A percentile compares a stretch with the other conserved stretches of the same genome.
Conservation (phyloP, 2,888 invertebrate species). For the Eulithis prunata region DNA sequence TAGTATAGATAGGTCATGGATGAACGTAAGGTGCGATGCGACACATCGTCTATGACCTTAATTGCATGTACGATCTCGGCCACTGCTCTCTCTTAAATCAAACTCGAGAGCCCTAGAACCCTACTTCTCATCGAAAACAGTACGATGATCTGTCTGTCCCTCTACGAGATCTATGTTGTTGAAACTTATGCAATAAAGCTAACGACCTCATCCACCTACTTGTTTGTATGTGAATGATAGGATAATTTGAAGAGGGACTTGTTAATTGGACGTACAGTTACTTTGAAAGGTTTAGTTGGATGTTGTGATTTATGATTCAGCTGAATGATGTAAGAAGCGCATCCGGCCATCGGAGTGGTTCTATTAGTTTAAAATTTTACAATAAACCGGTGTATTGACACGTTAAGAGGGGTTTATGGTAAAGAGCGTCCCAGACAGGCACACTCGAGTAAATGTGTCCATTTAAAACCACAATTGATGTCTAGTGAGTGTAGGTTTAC, state of each 20-base stretch:
- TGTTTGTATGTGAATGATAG: slow-evolving; percentile 63
- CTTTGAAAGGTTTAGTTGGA: slow-evolving; percentile 57
- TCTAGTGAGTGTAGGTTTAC: slow-evolving; percentile 68
- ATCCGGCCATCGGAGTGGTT: slow-evolving; percentile 29
- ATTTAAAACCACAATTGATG: slow-evolving; percentile 72
- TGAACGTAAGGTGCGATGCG: slow-evolving; percentile 53
- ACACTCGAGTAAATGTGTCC: slow-evolving; percentile 53
- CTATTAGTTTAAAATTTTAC: slow-evolving; percentile 21
- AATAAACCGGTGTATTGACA: slow-evolving; percentile 23
- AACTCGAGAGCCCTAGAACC: slow-evolving; percentile 80
- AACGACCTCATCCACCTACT: slow-evolving; percentile 63
- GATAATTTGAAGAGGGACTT: slow-evolving; percentile 56
- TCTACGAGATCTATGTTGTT: slow-evolving; percentile 52
- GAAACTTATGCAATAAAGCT: slow-evolving; percentile 72
- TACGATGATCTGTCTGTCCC: slow-evolving; percentile 70
- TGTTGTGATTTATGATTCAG: slow-evolving; percentile 40
- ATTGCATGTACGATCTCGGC: slow-evolving; percentile 73
- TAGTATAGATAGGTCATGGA: slow-evolving; percentile 30
- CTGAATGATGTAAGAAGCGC: slow-evolving; percentile 42
- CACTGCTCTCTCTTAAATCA: slow-evolving; percentile 83
- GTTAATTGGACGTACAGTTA: slow-evolving; percentile 54
- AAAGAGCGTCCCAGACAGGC: slow-evolving; percentile 44
- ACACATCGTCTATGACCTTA: slow-evolving; percentile 77
- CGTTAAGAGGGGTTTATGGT: slow-evolving; percentile 37
- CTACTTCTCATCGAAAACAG: slow-evolving; percentile 66